Percentiles rank a stretch among this genome's conserved stretches.
Evolutionary conservation across 2,888 invertebrate species (phyloP).

Genomic region (Meganola albula): DNA sequence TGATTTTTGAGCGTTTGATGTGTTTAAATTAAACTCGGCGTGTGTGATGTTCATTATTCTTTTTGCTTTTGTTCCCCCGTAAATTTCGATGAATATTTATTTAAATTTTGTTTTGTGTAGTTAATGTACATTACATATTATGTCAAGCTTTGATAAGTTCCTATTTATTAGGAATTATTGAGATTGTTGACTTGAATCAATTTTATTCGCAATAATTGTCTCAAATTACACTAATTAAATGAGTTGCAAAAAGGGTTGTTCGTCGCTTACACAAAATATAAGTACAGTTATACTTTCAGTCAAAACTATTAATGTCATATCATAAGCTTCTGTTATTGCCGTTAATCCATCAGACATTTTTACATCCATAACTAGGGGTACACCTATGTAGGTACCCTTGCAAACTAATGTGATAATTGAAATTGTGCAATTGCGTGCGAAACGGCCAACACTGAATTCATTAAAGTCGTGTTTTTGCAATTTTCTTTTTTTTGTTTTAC

Average conservation of each 20-base stretch:
- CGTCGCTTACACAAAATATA: no score
- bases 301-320: slow-evolving; percentile 36
- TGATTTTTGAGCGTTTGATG: slow-evolving; percentile 61
- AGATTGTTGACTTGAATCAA: no score
- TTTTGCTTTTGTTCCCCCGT: slow-evolving; percentile 27
- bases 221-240: no score
- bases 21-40: slow-evolving; percentile 46
- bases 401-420: slow-evolving; percentile 76
- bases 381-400: slow-evolving; percentile 44
- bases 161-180: no score
- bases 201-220: no score
- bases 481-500: slow-evolving; percentile 43
- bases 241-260: no score
- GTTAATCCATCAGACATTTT: slow-evolving; percentile 47
- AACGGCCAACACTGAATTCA: slow-evolving; percentile 69
- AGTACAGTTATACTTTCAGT: no score
- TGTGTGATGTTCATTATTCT: slow-evolving; percentile 42
- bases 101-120: no score
- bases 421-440: slow-evolving; percentile 79
- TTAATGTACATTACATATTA: no score
- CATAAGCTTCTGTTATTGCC: slow-evolving; percentile 30
- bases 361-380: slow-evolving; percentile 31
- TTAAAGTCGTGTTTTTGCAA: slow-evolving; percentile 64
- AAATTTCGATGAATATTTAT: slow-evolving; percentile 31
- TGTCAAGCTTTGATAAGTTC: no score